A percentile compares a stretch with the other conserved stretches of the same genome.
These are phyloP conservation scores for Nannobrachium achirus DNA, from an alignment of 2,113 vertebrate genomes.

Conservation along the genomic window DNA sequence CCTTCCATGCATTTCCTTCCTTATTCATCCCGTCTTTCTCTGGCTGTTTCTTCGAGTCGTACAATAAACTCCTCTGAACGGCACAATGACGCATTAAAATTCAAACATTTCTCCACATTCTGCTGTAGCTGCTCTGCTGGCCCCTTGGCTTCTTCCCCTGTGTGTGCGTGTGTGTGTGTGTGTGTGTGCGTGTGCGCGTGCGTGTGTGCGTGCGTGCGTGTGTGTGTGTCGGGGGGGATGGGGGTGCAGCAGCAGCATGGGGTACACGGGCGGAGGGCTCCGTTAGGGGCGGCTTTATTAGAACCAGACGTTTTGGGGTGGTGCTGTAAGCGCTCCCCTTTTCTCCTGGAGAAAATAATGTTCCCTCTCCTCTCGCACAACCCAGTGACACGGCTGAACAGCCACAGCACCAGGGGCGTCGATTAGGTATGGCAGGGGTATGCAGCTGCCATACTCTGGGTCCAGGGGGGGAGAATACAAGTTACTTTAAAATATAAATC, in stretches of 20 bases:
- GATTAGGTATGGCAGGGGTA: no score
- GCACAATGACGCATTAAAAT: conserved; percentile 56
- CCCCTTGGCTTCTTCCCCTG: conserved; percentile 61
- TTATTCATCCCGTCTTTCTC: neutral
- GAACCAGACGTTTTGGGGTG: conserved; percentile 80
- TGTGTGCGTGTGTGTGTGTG: conserved; percentile 10
- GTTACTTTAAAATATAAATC: no score
- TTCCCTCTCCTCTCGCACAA: conserved; percentile 20
- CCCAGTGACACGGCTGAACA: no score
- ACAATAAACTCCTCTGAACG: conserved; percentile 21
- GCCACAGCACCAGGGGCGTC: no score
- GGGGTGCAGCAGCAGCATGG: conserved; percentile 2
- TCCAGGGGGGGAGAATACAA: no score
- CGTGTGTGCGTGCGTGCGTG: neutral
- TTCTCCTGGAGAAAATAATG: conserved; percentile 53
- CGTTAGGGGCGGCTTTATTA: conserved; percentile 77
- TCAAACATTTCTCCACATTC: conserved; percentile 51
- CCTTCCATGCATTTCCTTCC: neutral
- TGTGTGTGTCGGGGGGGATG: conserved; percentile 1
- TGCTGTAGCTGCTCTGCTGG: conserved; percentile 42
- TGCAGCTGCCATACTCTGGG: no score
- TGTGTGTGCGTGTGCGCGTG: conserved; percentile 7
- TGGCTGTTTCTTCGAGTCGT: neutral
- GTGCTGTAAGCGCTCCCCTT: conserved; percentile 51
- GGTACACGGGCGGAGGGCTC: conserved; percentile 45